phyloP scores from a whole-genome alignment of 2,113 vertebrate species.

The Platichthys flesus region DNA sequence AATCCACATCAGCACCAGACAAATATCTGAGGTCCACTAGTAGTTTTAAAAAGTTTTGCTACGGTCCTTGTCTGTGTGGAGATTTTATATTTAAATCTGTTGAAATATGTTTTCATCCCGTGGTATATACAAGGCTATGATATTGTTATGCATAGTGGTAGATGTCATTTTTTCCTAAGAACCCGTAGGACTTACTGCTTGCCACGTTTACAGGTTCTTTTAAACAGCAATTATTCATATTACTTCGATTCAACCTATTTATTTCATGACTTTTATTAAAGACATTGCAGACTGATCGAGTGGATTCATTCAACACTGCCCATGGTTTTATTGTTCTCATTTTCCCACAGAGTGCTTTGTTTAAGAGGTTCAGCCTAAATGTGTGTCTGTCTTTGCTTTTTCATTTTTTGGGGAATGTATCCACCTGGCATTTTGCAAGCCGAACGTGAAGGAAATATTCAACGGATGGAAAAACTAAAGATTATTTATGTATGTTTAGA shows the following conservation, averaged over 20 bases:
- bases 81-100: constrained; percentile 46
- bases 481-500: constrained; percentile 18
- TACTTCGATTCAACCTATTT: constrained; percentile 39
- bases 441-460: constrained; percentile 17
- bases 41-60: constrained; percentile 7
- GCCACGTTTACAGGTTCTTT: constrained; percentile 51
- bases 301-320: background rate
- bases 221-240: background rate
- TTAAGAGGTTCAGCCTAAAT: constrained; percentile 26
- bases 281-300: background rate
- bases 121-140: constrained; percentile 21
- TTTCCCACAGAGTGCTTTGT: constrained; percentile 8
- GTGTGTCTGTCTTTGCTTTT: background rate
- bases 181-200: constrained; percentile 27
- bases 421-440: background rate
- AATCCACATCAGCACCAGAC: constrained; percentile 3
- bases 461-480: constrained; percentile 4
- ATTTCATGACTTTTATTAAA: constrained; percentile 23
- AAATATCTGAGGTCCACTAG: background rate
- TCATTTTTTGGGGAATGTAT: constrained; percentile 3
- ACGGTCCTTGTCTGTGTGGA: background rate
- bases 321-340: constrained; percentile 22
- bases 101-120: constrained; percentile 44
- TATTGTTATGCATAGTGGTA: constrained; percentile 10
- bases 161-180: constrained; percentile 20